Conservation (phyloP, 2,888 invertebrate genomes). For the Nemapogon koenigi region DNA sequence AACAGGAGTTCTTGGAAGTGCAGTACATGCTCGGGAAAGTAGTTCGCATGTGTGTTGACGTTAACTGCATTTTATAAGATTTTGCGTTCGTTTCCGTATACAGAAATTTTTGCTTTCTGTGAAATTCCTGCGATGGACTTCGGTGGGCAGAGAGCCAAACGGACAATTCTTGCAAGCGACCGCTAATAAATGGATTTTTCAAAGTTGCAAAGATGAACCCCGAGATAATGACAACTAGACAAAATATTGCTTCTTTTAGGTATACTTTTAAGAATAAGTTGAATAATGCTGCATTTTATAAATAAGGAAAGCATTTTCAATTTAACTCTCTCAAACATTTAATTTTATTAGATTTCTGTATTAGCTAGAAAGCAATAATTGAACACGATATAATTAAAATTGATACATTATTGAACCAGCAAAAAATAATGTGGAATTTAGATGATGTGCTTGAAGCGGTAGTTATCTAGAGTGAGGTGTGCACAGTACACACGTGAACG, state of each 20-base stretch:
- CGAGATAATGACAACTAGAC: conserved; percentile 6
- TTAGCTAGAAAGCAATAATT: too few relatives aligned
- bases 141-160: conserved; percentile 47
- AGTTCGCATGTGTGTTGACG: conserved; percentile 44
- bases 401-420: too few relatives aligned
- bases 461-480: neutral
- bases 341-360: too few relatives aligned
- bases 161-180: conserved; percentile 31
- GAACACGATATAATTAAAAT: too few relatives aligned
- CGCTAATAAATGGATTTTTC: conserved; percentile 8
- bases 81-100: conserved; percentile 44
- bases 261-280: too few relatives aligned
- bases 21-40: conserved; percentile 30
- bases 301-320: too few relatives aligned
- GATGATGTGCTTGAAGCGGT: too few relatives aligned
- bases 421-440: too few relatives aligned
- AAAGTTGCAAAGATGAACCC: conserved; percentile 8
- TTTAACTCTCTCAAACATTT: too few relatives aligned
- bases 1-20: conserved; percentile 23
- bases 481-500: conserved; percentile 41
- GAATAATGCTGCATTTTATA: too few relatives aligned
- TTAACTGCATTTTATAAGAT: conserved; percentile 54
- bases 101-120: conserved; percentile 42
- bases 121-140: conserved; percentile 36
- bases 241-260: too few relatives aligned